phyloP scores from a whole-genome alignment of 2,888 invertebrate species.

The Epinotia brunnichana region DNA sequence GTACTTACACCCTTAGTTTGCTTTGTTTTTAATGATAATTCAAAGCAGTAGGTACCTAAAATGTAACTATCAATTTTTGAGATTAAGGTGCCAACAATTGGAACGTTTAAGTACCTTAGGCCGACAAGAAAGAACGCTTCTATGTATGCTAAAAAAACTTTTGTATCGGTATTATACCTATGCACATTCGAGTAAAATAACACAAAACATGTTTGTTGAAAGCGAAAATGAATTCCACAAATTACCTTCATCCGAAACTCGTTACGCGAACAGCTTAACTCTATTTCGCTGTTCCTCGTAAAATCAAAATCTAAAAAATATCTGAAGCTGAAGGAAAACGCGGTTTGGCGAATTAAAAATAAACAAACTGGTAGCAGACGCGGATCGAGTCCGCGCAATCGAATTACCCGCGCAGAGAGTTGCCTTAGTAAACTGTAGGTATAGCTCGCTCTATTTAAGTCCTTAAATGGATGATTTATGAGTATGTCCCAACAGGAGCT shows the following conservation, averaged over 20 bases:
- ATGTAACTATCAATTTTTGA: too few relatives aligned
- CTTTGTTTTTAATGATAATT: too few relatives aligned
- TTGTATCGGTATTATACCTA: too few relatives aligned
- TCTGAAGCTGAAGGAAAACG: conserved; percentile 14
- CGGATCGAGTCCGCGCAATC: conserved; percentile 33
- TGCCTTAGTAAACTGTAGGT: neutral
- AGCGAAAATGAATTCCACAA: neutral
- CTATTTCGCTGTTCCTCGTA: neutral
- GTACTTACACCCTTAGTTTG: too few relatives aligned
- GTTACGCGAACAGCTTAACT: neutral
- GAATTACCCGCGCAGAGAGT: conserved; percentile 33
- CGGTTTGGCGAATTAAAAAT: conserved; percentile 35
- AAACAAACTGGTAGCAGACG: conserved; percentile 36
- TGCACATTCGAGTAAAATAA: too few relatives aligned
- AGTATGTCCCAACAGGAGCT: neutral
- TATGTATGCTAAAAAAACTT: too few relatives aligned
- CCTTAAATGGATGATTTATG: neutral
- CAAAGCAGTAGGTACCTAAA: too few relatives aligned
- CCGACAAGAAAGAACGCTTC: too few relatives aligned
- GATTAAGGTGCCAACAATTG: too few relatives aligned
- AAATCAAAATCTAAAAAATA: conserved; percentile 15
- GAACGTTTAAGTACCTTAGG: too few relatives aligned
- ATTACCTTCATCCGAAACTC: neutral
- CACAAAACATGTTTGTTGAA: neutral
- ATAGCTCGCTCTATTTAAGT: neutral